These are phyloP conservation scores for Acronicta psi DNA, from an alignment of 2,888 invertebrate genomes.

Conservation along the genomic window DNA sequence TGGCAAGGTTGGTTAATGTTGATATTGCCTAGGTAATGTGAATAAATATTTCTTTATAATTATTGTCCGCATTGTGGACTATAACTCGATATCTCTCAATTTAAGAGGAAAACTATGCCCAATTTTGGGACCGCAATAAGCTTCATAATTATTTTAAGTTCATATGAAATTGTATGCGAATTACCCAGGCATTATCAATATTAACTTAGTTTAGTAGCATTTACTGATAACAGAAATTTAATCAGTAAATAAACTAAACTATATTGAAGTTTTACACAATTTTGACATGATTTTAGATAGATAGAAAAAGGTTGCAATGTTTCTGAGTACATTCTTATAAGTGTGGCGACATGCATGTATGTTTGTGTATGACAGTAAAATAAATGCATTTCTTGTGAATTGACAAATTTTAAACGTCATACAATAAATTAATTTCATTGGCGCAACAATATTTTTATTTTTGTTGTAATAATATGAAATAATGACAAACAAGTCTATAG, in stretches of 20 bases:
- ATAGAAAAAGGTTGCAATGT: not conserved
- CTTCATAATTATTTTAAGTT: too few relatives aligned
- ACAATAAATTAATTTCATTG: too few relatives aligned
- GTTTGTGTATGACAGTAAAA: slow-evolving; percentile 26
- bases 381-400: slow-evolving; percentile 7
- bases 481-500: too few relatives aligned
- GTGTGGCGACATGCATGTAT: slow-evolving; percentile 39
- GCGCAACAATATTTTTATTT: too few relatives aligned
- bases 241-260: slow-evolving; percentile 1
- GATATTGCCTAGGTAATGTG: slow-evolving; percentile 10
- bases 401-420: not conserved
- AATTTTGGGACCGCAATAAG: too few relatives aligned
- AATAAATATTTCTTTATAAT: too few relatives aligned
- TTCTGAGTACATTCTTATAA: slow-evolving; percentile 11
- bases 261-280: not conserved
- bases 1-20: slow-evolving; percentile 5
- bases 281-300: not conserved
- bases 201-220: slow-evolving; percentile 4
- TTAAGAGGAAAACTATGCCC: too few relatives aligned
- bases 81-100: too few relatives aligned
- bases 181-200: slow-evolving; percentile 16
- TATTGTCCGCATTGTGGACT: too few relatives aligned
- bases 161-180: not conserved
- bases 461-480: too few relatives aligned
- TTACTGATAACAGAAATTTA: slow-evolving; percentile 4